Evolutionary conservation across 2,888 invertebrate genomes (phyloP), one percentile per base, ranked within the genome.

Genomic region (Chalcosyrphus nemorum): DNA sequence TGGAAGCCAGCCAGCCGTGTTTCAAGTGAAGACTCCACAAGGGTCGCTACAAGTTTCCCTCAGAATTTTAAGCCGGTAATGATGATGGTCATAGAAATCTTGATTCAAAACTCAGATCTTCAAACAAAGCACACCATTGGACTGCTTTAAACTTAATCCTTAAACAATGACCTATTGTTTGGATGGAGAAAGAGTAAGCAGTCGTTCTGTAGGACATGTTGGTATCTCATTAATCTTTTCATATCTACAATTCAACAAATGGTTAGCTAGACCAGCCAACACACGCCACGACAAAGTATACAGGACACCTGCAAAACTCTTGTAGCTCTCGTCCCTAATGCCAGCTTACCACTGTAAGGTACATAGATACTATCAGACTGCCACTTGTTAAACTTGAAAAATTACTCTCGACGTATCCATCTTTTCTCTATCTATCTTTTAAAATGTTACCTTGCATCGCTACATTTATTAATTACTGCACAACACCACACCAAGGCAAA

Each of bases 341-440:
- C 43, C 29, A 43, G 66, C 75, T 80, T 61, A 66, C 52, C 52
- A 21, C 52, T n/a, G n/a, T n/a, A n/a, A n/a, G 4, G 29, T 50
- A 9, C 32, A 6, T 2, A 9, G 1, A 63, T 63, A 24, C 21
- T 9, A 11, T 68, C 47, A 65, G 41, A 63, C 59, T 59, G 56
- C 56, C 61, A 81, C 81, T 81, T 70, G 81, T 81, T 81, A 81
- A 70, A 70, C 75, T 63, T 75, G 70, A 81, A 81, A 81, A 81
- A 81, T 81, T 38, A 63, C 76, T 81, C 61, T 63, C 75, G 74
- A 68, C 80, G 47, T 59, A 68, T 68, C 52, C 61, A 61, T 78
- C 78, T 65, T 72, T 68, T 43, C 52, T 35, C 15, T 56, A 29
- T 68, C 65, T 72, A 52, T 74, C 59, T 72, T 43, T 65, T 59